phyloP scores from a whole-genome alignment of 2,888 invertebrate genomes.

The Xylota segnis region DNA sequence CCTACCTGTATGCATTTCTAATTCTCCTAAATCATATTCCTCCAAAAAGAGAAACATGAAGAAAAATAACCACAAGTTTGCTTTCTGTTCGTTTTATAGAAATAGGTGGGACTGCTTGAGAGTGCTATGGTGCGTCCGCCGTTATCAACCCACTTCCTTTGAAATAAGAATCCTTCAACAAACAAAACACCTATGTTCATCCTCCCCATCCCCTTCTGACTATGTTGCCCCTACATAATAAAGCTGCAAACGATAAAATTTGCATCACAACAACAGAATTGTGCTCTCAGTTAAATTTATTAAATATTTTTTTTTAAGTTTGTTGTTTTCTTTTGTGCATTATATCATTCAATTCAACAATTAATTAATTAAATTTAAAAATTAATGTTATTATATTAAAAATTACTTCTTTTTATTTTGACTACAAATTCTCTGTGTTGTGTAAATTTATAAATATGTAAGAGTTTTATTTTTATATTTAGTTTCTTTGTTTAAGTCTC shows the following conservation, averaged over 20 bases:
- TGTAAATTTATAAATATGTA: conserved; percentile 60
- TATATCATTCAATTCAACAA: conserved; percentile 58
- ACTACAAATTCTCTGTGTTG: conserved; percentile 51
- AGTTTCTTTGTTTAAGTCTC: conserved; percentile 70
- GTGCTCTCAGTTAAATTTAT: conserved; percentile 54
- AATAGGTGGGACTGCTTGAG: too few species aligned
- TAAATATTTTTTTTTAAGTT: conserved; percentile 7
- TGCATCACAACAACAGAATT: conserved; percentile 69
- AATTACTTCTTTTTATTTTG: conserved; percentile 49
- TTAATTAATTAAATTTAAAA: conserved; percentile 59
- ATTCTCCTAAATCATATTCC: too few species aligned
- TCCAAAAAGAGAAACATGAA: too few species aligned
- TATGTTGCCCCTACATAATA: conserved; percentile 35
- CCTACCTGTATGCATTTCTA: too few species aligned
- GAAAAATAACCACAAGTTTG: too few species aligned
- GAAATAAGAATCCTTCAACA: too few species aligned
- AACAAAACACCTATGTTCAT: background rate
- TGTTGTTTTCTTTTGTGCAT: conserved; percentile 49
- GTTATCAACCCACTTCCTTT: too few species aligned
- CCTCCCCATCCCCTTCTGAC: background rate
- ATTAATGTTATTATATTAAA: conserved; percentile 49
- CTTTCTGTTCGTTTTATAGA: too few species aligned
- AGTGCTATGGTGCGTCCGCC: too few species aligned
- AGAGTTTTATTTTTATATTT: conserved; percentile 38
- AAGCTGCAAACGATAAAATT: conserved; percentile 55